Evolutionary conservation across 2,797 vertebrate genomes (phyloP), one percentile per base, ranked within the genome.

Genomic region (Huso huso): DNA sequence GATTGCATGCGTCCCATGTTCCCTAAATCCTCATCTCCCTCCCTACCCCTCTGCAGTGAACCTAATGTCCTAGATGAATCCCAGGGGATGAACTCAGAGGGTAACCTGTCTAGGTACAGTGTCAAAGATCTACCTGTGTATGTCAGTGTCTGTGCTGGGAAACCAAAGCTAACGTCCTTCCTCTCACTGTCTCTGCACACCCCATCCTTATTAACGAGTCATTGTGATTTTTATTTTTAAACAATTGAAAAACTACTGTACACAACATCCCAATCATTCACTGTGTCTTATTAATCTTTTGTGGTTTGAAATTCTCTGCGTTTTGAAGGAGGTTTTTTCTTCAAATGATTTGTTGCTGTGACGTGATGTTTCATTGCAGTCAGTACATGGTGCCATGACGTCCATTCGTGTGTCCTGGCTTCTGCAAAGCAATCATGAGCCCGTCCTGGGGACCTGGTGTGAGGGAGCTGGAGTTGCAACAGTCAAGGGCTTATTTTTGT

Each of bases 21-120:
- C 89, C 89, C 90, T 92, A 93, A 92, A 95, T 93, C 90, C 90
- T 88, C 89, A 87, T 90, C 86, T 90, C 90, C 90, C 87, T 90
- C 87, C 91, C 68, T 75, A 83, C 90, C 89, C 89, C 90, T 94
- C 91, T 89, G 89, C 95, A 99, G 97, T 92, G 97, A 99, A 92
- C 97, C 97, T 93, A 99, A 99, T 99, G 96, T 99, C 92, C 96
- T 99, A 93, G 97, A 99, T 95, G 96, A 99, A 86, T 96, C 92
- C 94, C 94, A 96, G 91, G 94, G 93, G 88, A 93, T 95, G 92
- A 93, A 96, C 90, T 93, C 94, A 80, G 95, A 94, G 93, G 92
- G 94, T 93, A 96, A 90, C 95, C 95, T 99, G 87, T 96, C 96
- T 98, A 98, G 96, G 97, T 99, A 99, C 94, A 94, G 94, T 97